Percentiles rank a stretch among this genome's conserved stretches.
phyloP scores from a whole-genome alignment of 2,797 vertebrate genomes.

The Chrosomus eos region DNA sequence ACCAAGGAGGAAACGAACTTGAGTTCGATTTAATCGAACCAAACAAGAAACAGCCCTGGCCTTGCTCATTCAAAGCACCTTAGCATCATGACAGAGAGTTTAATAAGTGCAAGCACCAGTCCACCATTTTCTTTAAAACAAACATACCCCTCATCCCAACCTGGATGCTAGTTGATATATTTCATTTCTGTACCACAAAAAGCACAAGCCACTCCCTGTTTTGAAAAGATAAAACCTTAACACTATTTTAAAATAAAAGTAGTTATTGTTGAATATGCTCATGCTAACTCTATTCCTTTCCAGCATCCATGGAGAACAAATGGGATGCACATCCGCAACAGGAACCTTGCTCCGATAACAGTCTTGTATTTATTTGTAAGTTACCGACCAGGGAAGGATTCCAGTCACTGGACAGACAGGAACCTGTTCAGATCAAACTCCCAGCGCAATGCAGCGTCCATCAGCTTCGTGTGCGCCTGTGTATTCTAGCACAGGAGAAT shows the following conservation, averaged over 20 bases:
- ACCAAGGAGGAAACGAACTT: too few species aligned
- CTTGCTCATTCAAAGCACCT: neutral
- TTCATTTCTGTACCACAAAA: neutral
- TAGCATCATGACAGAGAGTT: neutral
- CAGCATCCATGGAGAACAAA: constrained; percentile 52
- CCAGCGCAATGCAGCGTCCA: constrained; percentile 75
- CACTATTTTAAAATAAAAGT: neutral
- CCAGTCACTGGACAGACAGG: constrained; percentile 19
- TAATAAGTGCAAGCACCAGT: neutral
- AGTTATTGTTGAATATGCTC: too few species aligned
- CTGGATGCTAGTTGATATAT: neutral
- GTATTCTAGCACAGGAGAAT: constrained; percentile 68
- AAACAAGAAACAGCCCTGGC: neutral
- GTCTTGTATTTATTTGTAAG: constrained; percentile 73
- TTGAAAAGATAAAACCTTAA: neutral
- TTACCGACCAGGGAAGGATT: constrained; percentile 55
- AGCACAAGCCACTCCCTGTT: neutral
- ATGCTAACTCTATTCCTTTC: constrained; percentile 3
- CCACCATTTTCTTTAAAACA: neutral
- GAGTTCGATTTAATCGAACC: too few species aligned
- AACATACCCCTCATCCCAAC: neutral
- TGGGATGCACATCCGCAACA: constrained; percentile 20
- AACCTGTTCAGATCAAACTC: constrained; percentile 68
- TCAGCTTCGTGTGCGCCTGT: constrained; percentile 76
- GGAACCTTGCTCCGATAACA: constrained; percentile 61